phyloP scores from a whole-genome alignment of 2,113 vertebrate genomes.

The Stictonetta naevosa region DNA sequence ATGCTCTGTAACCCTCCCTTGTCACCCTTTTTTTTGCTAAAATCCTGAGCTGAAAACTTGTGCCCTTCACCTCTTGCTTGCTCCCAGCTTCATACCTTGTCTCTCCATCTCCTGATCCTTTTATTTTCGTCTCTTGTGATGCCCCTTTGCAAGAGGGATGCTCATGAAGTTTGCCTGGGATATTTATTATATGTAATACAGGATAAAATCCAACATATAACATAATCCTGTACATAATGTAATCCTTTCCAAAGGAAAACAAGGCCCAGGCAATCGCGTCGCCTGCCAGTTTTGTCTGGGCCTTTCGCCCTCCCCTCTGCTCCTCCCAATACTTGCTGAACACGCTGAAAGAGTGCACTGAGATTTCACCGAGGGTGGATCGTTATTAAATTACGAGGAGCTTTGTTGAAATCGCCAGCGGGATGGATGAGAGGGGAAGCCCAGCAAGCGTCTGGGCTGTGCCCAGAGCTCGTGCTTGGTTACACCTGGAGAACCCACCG shows the following conservation, averaged over 20 bases:
- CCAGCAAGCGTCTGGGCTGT: not conserved
- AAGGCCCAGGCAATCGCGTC: rapidly evolving
- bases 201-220: not conserved
- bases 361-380: not conserved
- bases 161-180: not conserved
- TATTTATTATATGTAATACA: not conserved
- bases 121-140: not conserved
- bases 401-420: not conserved
- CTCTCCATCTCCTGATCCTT: not conserved
- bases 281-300: not conserved
- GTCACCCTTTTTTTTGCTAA: not conserved
- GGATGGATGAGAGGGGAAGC: not conserved
- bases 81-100: not conserved
- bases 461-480: not conserved
- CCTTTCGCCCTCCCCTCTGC: not conserved
- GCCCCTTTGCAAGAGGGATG: not conserved
- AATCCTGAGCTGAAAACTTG: not conserved
- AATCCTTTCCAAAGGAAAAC: not conserved
- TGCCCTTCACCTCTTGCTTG: not conserved
- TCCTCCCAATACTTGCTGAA: not conserved
- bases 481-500: not conserved
- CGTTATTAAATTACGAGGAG: not conserved
- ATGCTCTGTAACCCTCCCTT: not conserved
- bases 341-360: rapidly evolving
- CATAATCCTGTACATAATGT: not conserved